Evolutionary conservation across 2,113 vertebrate species (phyloP), one percentile per base, ranked within the genome.

Genomic region (Promerops cafer): DNA sequence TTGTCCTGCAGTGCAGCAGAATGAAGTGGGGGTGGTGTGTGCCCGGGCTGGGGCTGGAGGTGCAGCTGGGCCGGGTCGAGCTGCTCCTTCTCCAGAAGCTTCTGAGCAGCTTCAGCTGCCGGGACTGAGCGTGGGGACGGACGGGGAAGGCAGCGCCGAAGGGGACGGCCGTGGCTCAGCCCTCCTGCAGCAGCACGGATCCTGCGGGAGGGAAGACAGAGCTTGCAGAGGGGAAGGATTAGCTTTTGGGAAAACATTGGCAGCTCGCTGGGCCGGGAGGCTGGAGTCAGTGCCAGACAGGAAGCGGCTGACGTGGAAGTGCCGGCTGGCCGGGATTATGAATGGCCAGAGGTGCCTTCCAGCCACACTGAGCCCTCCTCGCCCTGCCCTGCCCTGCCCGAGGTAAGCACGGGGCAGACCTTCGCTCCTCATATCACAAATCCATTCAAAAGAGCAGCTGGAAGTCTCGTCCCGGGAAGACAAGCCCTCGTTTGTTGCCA

Each of bases 221-320:
- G 80, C 59, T 61, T 3, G 27, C 26, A 13, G 71, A 74, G 72
- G 72, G 72, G 72, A 71, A 16, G 2, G 42, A 91, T 50, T 16
- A 50, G 49, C 27, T 82, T 78, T 80, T 44, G 74, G 92, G 77
- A 79, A 69, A 82, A 37, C 53, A 16, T 15, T 87, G 88, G 83
- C 94, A 89, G 74, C 71, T 82, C 44, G 45, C 16, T 0, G 54
- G 33, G 61, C 78, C 21, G 18, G 76, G 57, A 72, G 95, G 78
- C 74, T 8, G 52, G 6, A 49, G 24, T 16, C 8, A 21, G 56
- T 87, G 95, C 92, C 96, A 96, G 90, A 64, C 78, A 39, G 95
- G 94, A 94, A 96, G 94, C 26, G 10, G 87, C 88, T 94, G 83
- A 94, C 71, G 92, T 94, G 94, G 92, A 93, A 69, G 45, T 33